Evolutionary conservation across 1,140 invertebrate genomes (phyloP), one percentile per base, ranked within the genome.

Genomic region (Drosophila subpulchrella): DNA sequence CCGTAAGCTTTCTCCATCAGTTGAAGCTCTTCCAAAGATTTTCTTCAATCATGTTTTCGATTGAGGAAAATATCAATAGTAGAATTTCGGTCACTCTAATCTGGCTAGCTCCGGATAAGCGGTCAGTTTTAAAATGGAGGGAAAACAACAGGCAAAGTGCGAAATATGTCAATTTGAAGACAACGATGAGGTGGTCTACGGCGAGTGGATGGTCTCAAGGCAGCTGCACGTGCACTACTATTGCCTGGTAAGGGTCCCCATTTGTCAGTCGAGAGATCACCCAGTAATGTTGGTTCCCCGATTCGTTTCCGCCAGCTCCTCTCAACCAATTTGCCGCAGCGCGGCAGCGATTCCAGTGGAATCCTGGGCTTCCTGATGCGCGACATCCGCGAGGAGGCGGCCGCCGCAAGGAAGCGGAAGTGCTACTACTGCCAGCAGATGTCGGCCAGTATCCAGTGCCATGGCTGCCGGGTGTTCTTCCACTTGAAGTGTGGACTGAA

Each of bases 281-380:
- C n/a, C 1, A 27, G n/a, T 20, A 58, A 42, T 53, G n/a, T 7
- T 12, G 27, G 6, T 39, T 4, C 13, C 3, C 12, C 12, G n/a
- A 15, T 27, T 39, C 15, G 24, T 4, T 24, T 24, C 47, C 32
- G 17, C 11, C 34, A 91, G 90, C 55, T 91, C 1, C 48, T 89
- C 1, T 91, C 90, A 0, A 79, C 84, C 0, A 44, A 91, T 47
- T 53, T 91, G 17, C 63, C 48, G 7, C 90, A 91, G 54, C 76
- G 71, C 10, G 90, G 90, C 11, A 54, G 65, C 55, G 88, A 91
- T 59, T 54, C 65, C n/a, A 59, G 66, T 30, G 90, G 90, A 10
- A 91, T 91, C 5, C 58, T 83, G 0, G 90, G 90, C 5, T 91
- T 91, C 15, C 41, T 86, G 5, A 0, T 91, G 27, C 74, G 72